Percentiles rank a stretch among this genome's conserved stretches.
These are phyloP conservation scores for Ormyrus nitidulus DNA, from an alignment of 2,888 invertebrate genomes.

Conservation along the genomic window DNA sequence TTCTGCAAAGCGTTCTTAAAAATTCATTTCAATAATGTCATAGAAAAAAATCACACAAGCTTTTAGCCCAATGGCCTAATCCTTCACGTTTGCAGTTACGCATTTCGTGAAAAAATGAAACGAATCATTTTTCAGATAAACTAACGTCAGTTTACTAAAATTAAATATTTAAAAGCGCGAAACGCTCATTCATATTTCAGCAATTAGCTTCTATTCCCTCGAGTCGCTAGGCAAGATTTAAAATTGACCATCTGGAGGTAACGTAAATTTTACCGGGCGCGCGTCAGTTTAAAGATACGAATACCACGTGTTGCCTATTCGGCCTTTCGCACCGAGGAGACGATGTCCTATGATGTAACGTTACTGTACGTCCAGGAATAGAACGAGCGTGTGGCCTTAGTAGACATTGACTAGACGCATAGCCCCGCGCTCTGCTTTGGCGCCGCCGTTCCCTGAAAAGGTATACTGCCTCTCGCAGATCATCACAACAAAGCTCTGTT, in stretches of 20 bases:
- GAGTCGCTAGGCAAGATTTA: conserved; percentile 11
- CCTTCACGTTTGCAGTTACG: no score
- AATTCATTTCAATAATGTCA: no score
- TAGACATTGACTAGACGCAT: conserved; percentile 49
- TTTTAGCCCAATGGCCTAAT: no score
- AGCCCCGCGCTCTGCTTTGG: not conserved
- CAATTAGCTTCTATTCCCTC: conserved; percentile 11
- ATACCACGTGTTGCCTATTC: conserved; percentile 52
- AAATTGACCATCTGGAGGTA: not conserved
- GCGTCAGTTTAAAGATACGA: conserved; percentile 47
- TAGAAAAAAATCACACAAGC: no score
- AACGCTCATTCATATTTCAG: no score
- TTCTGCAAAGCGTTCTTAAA: no score
- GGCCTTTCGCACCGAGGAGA: conserved; percentile 15
- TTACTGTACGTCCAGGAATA: conserved; percentile 41
- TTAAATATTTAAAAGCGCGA: no score
- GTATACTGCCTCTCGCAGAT: no score
- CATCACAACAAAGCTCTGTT: no score
- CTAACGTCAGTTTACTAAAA: no score
- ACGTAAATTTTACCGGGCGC: conserved; percentile 25
- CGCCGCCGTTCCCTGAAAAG: not conserved
- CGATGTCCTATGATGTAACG: conserved; percentile 52
- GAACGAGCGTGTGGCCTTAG: conserved; percentile 44
- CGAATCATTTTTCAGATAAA: no score
- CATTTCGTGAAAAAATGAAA: no score